Conservation (phyloP, 2,113 vertebrate species). For the Tringa solitaria region DNA sequence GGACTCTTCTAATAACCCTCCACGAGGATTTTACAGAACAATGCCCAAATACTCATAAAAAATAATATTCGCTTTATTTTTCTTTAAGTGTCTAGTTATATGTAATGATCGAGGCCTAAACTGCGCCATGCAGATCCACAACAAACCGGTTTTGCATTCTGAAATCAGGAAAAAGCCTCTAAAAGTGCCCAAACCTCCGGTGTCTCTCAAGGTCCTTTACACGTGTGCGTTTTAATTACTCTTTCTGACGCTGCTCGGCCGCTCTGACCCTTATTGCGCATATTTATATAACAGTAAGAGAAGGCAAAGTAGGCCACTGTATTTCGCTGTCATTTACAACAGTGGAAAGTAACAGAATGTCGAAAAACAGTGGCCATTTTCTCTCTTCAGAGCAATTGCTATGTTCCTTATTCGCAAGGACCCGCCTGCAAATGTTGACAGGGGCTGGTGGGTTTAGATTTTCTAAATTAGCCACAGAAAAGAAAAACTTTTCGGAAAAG, state of each 20-base stretch:
- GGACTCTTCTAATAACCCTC: not conserved
- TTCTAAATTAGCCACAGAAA: not conserved
- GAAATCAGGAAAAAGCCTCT: not conserved
- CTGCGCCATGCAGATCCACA: not conserved
- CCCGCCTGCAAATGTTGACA: not conserved
- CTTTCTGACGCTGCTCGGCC: accelerated
- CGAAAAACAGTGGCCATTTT: constrained; percentile 40
- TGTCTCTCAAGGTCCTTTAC: not conserved
- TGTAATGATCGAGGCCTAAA: not conserved
- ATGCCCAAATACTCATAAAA: not conserved
- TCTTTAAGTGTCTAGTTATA: too few relatives aligned
- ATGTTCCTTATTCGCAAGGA: not conserved
- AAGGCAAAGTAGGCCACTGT: not conserved
- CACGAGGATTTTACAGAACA: not conserved
- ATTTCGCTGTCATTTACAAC: not conserved
- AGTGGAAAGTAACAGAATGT: not conserved
- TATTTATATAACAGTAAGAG: not conserved
- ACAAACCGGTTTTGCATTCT: not conserved
- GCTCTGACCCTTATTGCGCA: not conserved
- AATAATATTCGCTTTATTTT: not conserved
- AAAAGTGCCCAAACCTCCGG: not conserved
- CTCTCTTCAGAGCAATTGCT: not conserved
- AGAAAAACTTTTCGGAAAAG: not conserved
- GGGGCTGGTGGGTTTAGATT: not conserved
- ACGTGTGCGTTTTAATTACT: not conserved